phyloP scores from a whole-genome alignment of 2,113 vertebrate species.

The Cottus gobio region DNA sequence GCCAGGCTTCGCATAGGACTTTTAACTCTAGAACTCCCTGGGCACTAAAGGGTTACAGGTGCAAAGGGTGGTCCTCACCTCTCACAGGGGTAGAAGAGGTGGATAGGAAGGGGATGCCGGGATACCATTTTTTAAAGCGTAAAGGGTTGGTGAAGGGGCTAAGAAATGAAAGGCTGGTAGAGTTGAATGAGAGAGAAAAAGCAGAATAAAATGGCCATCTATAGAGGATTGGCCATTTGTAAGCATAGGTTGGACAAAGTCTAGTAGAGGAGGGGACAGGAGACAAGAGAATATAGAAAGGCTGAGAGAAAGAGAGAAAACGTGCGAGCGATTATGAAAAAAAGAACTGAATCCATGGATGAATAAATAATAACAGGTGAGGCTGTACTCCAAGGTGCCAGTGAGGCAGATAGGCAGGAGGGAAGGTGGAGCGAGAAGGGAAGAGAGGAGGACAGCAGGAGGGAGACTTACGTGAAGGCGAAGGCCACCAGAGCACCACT shows the following conservation, averaged over 20 bases:
- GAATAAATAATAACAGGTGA: conserved; percentile 11
- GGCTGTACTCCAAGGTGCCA: conserved; percentile 57
- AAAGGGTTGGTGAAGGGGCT: conserved; percentile 22
- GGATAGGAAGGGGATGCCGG: conserved; percentile 42
- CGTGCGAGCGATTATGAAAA: neutral
- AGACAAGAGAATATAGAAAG: conserved; percentile 11
- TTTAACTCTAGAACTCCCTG: conserved; percentile 78
- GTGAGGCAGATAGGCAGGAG: conserved; percentile 41
- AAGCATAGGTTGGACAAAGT: conserved; percentile 12
- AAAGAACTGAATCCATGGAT: conserved; percentile 27
- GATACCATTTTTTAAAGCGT: conserved; percentile 29
- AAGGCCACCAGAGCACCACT: conserved; percentile 97
- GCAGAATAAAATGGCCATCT: conserved; percentile 13
- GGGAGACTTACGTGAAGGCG: conserved; percentile 94
- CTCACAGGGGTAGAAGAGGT: conserved; percentile 63
- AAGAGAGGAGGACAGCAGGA: conserved; percentile 34
- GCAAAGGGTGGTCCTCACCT: conserved; percentile 82
- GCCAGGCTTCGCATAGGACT: conserved; percentile 57
- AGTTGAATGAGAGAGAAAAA: conserved; percentile 19
- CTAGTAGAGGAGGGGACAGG: neutral
- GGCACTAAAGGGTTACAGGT: conserved; percentile 86
- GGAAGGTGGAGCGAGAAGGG: conserved; percentile 20
- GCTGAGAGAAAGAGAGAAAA: conserved; percentile 6
- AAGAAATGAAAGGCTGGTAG: conserved; percentile 40
- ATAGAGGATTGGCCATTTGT: conserved; percentile 19